Base-by-base conservation (phyloP, 2,113 vertebrate genomes). In the Platichthys stellatus region DNA sequence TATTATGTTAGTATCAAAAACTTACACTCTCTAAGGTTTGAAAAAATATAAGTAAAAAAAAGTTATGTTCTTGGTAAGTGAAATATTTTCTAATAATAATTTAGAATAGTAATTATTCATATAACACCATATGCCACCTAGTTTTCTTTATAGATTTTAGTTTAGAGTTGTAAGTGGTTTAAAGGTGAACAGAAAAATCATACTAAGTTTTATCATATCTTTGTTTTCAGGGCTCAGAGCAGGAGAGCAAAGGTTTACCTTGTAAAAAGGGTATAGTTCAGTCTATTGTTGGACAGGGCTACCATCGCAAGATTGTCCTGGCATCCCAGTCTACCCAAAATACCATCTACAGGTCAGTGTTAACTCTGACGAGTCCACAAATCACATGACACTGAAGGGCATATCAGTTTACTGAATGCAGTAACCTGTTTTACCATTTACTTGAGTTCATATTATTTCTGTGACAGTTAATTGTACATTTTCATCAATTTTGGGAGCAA, bases 211-310 rank as follows among this genome's bases (percentile, higher is more conserved):
- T n/a, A 5, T 45, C 7, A 9, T 21, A 6, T 67, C 14, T 78
- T 8, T 86, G 56, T 72, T 61, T 87, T 11, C 80, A 99, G 98
- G 98, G 95, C 47, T 96, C 95, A 3, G 98, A 99, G 85, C 97
- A 99, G 92, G 98, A 99, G 91, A 97, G 93, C 78, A 99, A 98
- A 95, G 97, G 97, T 72, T 93, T 99, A 84, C 98, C 97, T 56
- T 98, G 96, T 93, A 99, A 99, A 90, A 99, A 99, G 83, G 97
- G 98, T 35, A 99, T 99, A n/a, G 97, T 99, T 70, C 97, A 99
- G 85, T 98, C 97, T 72, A 95, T 97, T 70, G 96, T 98, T 38
- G 98, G 98, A 26, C 97, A 98, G 92, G 98, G 98, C 21, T 99
- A 98, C 92, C 98, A 99, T 85, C 97, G 97, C 67, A 99, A 99